phyloP scores from a whole-genome alignment of 2,797 vertebrate genomes.

The Urocyon cinereoargenteus region DNA sequence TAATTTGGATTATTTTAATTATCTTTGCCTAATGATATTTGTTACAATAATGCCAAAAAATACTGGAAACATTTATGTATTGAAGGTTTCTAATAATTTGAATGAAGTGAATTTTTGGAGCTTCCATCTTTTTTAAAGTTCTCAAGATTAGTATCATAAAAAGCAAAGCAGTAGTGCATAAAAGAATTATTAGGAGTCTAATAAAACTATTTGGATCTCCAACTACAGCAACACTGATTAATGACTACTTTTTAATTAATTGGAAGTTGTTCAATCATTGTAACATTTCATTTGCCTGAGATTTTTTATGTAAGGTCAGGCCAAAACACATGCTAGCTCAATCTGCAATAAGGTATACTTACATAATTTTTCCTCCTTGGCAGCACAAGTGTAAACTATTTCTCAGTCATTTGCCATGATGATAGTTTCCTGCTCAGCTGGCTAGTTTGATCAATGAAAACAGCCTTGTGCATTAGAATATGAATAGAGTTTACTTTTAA shows the following conservation, averaged over 20 bases:
- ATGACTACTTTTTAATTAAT: constrained; percentile 73
- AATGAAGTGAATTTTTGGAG: constrained; percentile 1
- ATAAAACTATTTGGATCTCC: constrained; percentile 57
- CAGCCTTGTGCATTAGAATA: background rate
- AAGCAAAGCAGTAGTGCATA: constrained; percentile 33
- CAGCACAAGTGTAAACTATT: background rate
- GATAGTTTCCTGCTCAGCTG: background rate
- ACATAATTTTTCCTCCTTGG: constrained; percentile 26
- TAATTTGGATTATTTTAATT: background rate
- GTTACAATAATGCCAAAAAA: background rate
- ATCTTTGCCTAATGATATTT: background rate
- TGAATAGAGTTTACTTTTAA: constrained; percentile 53
- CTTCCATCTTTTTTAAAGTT: background rate
- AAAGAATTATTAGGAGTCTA: constrained; percentile 50
- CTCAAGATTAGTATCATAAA: constrained; percentile 48
- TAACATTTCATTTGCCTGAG: constrained; percentile 39
- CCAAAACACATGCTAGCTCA: background rate
- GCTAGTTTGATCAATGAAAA: constrained; percentile 30
- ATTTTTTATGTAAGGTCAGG: constrained; percentile 33
- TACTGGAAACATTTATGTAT: background rate
- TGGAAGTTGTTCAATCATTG: constrained; percentile 59
- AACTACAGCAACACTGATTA: constrained; percentile 59
- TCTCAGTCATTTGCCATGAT: constrained; percentile 9
- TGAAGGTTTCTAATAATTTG: constrained; percentile 26
- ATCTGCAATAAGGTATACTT: background rate